Evolutionary conservation across 2,797 vertebrate genomes (phyloP).

Genomic region (Peromyscus aztecus): DNA sequence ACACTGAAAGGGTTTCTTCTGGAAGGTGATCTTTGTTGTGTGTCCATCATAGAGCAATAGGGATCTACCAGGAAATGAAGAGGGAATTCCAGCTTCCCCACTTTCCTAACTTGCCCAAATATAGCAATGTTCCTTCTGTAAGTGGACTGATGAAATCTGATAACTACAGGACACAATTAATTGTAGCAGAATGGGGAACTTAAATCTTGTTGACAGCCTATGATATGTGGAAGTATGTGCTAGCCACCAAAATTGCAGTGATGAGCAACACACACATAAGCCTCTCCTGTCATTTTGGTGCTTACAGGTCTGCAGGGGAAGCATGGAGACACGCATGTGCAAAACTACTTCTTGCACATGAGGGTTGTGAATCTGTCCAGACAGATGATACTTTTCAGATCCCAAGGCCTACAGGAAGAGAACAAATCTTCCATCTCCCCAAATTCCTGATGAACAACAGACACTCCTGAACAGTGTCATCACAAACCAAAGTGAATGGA

Average conservation of each 20-base stretch:
- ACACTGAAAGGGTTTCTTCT: neutral
- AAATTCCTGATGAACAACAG: slow-evolving; percentile 76
- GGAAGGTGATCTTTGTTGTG: neutral
- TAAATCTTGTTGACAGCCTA: neutral
- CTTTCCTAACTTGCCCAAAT: neutral
- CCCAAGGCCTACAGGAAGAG: slow-evolving; percentile 60
- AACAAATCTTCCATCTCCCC: slow-evolving; percentile 70
- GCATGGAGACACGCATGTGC: neutral
- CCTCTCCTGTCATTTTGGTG: neutral
- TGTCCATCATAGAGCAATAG: neutral
- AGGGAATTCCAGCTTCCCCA: neutral
- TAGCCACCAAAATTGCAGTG: neutral
- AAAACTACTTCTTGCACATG: neutral
- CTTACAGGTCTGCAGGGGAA: neutral
- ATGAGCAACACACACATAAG: neutral
- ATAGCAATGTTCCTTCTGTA: neutral
- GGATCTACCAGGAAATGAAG: neutral
- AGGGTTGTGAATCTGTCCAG: slow-evolving; percentile 65
- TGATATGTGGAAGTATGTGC: neutral
- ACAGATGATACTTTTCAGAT: slow-evolving; percentile 73
- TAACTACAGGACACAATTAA: neutral
- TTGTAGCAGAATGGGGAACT: neutral
- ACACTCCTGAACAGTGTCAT: slow-evolving; percentile 69
- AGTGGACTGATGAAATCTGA: neutral
- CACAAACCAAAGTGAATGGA: slow-evolving; percentile 19